A percentile compares a stretch with the other conserved stretches of the same genome.
Conservation (phyloP, 2,888 invertebrate species). For the Pterobdella sp. region DNA sequence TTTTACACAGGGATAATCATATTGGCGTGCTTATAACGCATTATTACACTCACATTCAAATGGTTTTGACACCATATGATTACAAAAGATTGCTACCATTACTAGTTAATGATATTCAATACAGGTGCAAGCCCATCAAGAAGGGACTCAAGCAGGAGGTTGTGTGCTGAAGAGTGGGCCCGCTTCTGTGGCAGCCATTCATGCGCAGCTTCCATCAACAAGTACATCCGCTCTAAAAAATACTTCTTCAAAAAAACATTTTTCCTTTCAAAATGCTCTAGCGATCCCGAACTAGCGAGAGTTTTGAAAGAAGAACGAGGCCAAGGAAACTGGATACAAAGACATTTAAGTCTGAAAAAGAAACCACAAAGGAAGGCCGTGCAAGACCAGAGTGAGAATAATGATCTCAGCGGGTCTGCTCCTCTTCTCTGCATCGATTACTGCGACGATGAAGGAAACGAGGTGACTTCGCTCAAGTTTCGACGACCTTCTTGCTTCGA, state of each 20-base stretch:
- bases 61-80: neutral
- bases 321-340: slow-evolving; percentile 35
- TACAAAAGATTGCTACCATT: neutral
- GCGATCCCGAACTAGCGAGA: slow-evolving; percentile 54
- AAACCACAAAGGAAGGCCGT: slow-evolving; percentile 25
- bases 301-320: neutral
- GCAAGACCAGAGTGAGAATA: neutral
- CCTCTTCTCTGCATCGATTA: slow-evolving; percentile 29
- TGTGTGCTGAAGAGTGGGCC: slow-evolving; percentile 69
- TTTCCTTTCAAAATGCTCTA: slow-evolving; percentile 54
- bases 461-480: slow-evolving; percentile 16
- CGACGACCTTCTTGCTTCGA: slow-evolving; percentile 41
- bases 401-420: slow-evolving; percentile 29
- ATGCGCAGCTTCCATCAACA: slow-evolving; percentile 66
- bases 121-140: slow-evolving; percentile 64
- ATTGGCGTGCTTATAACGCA: too few relatives aligned
- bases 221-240: slow-evolving; percentile 53
- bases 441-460: slow-evolving; percentile 3
- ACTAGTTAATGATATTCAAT: slow-evolving; percentile 20
- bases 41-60: neutral
- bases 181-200: slow-evolving; percentile 64
- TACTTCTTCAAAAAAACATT: slow-evolving; percentile 43
- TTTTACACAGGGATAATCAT: too few relatives aligned
- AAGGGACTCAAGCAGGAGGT: slow-evolving; percentile 62
- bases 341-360: slow-evolving; percentile 38